phyloP scores from a whole-genome alignment of 2,888 invertebrate species.

The Imbricaverruca yamaguchii region DNA sequence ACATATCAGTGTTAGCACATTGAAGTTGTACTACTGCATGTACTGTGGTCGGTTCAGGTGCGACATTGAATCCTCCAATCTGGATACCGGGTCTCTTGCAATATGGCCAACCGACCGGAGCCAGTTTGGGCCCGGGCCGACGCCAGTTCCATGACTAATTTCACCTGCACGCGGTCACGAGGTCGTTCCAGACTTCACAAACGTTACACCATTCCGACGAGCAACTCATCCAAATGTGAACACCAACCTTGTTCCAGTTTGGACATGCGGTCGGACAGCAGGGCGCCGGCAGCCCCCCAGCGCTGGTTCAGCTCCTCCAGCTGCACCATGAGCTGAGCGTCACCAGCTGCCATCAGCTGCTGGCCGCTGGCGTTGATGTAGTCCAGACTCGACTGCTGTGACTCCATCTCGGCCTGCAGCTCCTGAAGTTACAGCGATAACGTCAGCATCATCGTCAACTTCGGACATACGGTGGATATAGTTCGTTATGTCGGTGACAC shows the following conservation, averaged over 20 bases:
- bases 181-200: no score
- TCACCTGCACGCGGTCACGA: no score
- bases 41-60: no score
- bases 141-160: no score
- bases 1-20: no score
- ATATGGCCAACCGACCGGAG: no score
- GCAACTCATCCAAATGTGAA: no score
- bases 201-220: no score
- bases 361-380: conserved; percentile 8
- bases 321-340: background rate
- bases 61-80: no score
- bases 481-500: background rate
- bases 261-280: conserved; percentile 19
- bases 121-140: no score
- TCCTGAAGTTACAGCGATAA: background rate
- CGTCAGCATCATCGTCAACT: background rate
- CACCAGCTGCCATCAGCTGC: conserved; percentile 6
- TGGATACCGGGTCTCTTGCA: no score
- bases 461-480: background rate
- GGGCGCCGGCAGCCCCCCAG: conserved; percentile 21
- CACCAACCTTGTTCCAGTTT: conserved; percentile 9
- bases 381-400: conserved; percentile 7
- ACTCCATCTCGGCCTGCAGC: conserved; percentile 10
- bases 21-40: no score
- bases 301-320: conserved; percentile 24